Evolutionary conservation across 37 sponge, comb jelly and placozoan species (phyloP), one percentile per base, ranked within the genome.

Genomic region (Agelas oroides): DNA sequence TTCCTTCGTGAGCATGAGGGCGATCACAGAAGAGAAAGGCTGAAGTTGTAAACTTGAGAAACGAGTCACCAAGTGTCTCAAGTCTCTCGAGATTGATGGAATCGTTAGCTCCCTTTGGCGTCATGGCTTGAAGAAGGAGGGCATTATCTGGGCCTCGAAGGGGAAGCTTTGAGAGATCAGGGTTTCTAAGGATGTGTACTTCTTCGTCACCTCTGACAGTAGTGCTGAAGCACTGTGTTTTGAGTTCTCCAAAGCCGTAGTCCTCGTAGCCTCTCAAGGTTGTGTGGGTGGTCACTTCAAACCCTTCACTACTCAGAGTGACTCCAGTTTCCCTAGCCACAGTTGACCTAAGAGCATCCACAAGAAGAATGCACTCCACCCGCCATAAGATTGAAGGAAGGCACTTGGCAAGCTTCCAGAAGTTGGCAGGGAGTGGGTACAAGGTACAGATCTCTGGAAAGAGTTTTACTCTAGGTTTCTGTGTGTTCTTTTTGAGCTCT

Each of bases 61-160:
- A 94, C 18, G 94, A 83, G 66, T 99, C 99, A 2, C 99, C 99
- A 25, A 99, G 83, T 14, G 86, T 79, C 64, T 99, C 99, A 59
- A 94, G 87, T 57, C 97, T 84, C 76, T 99, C 99, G 27, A 93
- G 77, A 40, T 97, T 86, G 53, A 97, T 65, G 2, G 70, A 71
- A 53, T 94, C 99, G 5, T 86, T 80, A 81, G 96, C 93, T 37
- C 80, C 59, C 19, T 69, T 71, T 14, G 83, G 82, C 0, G 96
- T 97, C 33, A 97, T 65, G 14, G 98, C 92, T 63, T 93, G 92
- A 12, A 97, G 62, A 11, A 94, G 40, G 25, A 94, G 83, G 0
- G 79, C 87, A 62, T 73, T 87, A 53, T 82, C 79, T 24, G 94
- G 94, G 25, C 87, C 84, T 1, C 74, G 41, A 30, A 64, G 66